Conservation (phyloP, 2,113 vertebrate genomes). For the Rafetus swinhoei region DNA sequence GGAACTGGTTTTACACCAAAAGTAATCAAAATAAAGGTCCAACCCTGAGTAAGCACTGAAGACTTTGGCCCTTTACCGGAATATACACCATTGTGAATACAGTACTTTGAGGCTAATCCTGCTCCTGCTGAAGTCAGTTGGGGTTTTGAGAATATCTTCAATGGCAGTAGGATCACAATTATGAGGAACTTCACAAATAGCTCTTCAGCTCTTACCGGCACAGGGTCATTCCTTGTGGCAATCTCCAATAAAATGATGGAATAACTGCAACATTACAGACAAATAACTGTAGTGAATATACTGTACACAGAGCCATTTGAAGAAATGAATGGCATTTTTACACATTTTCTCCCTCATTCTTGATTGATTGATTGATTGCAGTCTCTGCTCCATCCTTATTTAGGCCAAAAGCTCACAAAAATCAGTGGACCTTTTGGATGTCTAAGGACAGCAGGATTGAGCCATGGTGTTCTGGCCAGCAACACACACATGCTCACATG, state of each 20-base stretch:
- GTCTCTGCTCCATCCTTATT: background rate
- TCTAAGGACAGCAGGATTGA: background rate
- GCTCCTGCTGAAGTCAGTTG: background rate
- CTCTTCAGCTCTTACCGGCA: constrained; percentile 78
- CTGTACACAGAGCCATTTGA: background rate
- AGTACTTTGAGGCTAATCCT: background rate
- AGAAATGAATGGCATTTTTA: background rate
- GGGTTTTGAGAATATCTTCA: background rate
- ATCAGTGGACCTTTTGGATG: background rate
- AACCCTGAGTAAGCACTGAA: background rate
- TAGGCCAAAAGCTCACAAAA: background rate
- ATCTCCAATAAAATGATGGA: constrained; percentile 89
- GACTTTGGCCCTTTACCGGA: background rate
- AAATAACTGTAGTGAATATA: background rate
- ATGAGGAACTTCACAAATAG: background rate
- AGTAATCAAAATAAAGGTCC: background rate
- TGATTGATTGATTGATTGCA: background rate
- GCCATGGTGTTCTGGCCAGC: background rate
- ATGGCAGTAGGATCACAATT: background rate
- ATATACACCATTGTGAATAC: background rate
- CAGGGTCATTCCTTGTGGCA: constrained; percentile 81
- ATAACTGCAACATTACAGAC: constrained; percentile 77
- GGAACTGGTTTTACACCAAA: background rate
- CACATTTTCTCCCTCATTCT: background rate
- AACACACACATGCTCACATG: background rate